phyloP scores from a whole-genome alignment of 2,888 invertebrate species.

The Belgica antarctica region DNA sequence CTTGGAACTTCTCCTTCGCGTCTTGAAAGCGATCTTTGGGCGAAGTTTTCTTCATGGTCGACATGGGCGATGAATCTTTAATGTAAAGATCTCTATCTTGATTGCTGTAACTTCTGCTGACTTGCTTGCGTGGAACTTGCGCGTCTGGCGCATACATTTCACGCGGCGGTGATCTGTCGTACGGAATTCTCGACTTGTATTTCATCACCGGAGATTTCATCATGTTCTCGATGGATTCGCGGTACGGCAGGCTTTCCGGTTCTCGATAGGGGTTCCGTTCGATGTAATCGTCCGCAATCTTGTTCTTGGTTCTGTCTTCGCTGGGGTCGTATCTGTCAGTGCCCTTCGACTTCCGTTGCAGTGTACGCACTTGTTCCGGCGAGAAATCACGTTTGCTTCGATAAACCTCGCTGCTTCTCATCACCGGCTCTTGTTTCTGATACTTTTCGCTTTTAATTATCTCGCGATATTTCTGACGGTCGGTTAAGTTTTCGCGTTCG shows the following conservation, averaged over 20 bases:
- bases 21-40: conserved; percentile 80
- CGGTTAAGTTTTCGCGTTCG: conserved; percentile 52
- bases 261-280: conserved; percentile 55
- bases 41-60: conserved; percentile 51
- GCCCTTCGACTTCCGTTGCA: not conserved
- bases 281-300: conserved; percentile 40
- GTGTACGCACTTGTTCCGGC: not conserved
- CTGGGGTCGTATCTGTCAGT: not conserved
- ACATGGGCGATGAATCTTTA: conserved; percentile 24
- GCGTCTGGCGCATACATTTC: not conserved
- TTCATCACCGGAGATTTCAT: conserved; percentile 55
- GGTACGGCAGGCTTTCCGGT: conserved; percentile 54
- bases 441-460: not conserved
- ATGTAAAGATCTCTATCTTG: conserved; percentile 13
- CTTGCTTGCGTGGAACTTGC: not conserved
- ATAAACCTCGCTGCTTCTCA: not conserved
- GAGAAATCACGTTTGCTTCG: not conserved
- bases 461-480: conserved; percentile 54
- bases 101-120: too few species aligned
- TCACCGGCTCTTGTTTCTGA: not conserved
- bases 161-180: not conserved
- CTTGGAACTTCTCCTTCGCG: conserved; percentile 80
- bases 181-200: conserved; percentile 48
- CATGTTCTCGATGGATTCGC: conserved; percentile 55
- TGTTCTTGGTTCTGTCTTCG: not conserved